phyloP scores from a whole-genome alignment of 1,140 invertebrate genomes.

The Varroa destructor region DNA sequence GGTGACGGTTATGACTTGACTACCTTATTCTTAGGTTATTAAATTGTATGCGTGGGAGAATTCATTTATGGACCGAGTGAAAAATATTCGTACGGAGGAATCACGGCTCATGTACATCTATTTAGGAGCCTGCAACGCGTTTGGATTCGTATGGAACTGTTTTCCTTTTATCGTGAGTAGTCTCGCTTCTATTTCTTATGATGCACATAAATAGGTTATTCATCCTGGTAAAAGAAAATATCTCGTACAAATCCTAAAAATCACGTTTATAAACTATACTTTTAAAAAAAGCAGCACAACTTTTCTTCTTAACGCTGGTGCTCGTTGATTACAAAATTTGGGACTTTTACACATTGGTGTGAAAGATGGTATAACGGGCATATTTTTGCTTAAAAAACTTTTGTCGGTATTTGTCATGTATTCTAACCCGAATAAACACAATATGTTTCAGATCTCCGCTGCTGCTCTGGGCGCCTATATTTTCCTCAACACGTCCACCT shows the following conservation, averaged over 20 bases:
- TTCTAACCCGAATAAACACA: no score
- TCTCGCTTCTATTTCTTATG: neutral
- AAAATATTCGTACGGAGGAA: neutral
- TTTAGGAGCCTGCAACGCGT: constrained; percentile 7
- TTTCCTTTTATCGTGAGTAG: constrained; percentile 5
- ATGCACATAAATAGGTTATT: no score
- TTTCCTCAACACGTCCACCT: neutral
- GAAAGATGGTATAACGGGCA: no score
- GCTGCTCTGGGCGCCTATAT: constrained; percentile 12
- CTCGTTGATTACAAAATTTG: no score
- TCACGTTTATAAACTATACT: no score
- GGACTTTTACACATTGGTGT: no score
- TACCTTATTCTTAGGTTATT: constrained; percentile 41
- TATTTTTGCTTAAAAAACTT: no score
- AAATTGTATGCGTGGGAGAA: constrained; percentile 86
- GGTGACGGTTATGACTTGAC: neutral
- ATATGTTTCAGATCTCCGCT: neutral
- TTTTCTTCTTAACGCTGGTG: no score
- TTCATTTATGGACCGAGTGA: constrained; percentile 49
- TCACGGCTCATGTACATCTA: constrained; percentile 14
- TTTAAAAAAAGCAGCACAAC: no score
- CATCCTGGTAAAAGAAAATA: no score
- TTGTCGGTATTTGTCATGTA: no score
- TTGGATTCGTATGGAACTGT: constrained; percentile 20
- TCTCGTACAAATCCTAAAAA: no score